Conservation (phyloP, 2,888 invertebrate species). For the Lithodes maja region DNA sequence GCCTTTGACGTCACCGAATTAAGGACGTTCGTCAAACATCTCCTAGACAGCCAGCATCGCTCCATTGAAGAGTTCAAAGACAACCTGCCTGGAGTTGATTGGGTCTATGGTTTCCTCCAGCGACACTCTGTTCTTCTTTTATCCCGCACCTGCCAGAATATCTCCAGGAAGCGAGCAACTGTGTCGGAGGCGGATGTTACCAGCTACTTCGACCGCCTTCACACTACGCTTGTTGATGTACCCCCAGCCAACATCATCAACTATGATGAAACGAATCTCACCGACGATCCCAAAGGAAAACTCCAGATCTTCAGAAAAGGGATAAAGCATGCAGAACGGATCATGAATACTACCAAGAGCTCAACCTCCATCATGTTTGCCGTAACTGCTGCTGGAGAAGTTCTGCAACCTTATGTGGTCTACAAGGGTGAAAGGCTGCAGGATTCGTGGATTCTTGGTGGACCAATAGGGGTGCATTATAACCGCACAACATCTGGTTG, state of each 20-base stretch:
- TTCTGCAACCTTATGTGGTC: conserved; percentile 72
- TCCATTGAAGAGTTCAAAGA: no score
- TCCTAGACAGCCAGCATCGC: no score
- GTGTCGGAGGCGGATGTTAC: background rate
- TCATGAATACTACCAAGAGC: conserved; percentile 56
- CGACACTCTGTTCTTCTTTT: background rate
- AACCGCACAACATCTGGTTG: no score
- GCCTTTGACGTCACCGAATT: no score
- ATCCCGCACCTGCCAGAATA: conserved; percentile 17
- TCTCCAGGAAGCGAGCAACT: background rate
- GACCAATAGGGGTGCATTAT: no score
- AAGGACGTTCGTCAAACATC: no score
- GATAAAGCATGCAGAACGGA: conserved; percentile 72
- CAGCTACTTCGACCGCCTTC: conserved; percentile 14
- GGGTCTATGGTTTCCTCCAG: conserved; percentile 1
- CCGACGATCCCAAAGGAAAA: conserved; percentile 69
- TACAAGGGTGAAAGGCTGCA: no score
- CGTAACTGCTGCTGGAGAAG: conserved; percentile 71
- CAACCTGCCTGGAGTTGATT: no score
- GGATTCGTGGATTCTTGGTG: no score
- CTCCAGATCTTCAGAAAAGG: conserved; percentile 72
- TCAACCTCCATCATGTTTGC: no score
- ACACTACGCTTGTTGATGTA: background rate
- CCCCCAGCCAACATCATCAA: conserved; percentile 72
- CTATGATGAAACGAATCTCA: conserved; percentile 73